These are phyloP conservation scores for Zaprionus obscuricornis DNA, from an alignment of 2,888 invertebrate genomes.

Conservation along the genomic window DNA sequence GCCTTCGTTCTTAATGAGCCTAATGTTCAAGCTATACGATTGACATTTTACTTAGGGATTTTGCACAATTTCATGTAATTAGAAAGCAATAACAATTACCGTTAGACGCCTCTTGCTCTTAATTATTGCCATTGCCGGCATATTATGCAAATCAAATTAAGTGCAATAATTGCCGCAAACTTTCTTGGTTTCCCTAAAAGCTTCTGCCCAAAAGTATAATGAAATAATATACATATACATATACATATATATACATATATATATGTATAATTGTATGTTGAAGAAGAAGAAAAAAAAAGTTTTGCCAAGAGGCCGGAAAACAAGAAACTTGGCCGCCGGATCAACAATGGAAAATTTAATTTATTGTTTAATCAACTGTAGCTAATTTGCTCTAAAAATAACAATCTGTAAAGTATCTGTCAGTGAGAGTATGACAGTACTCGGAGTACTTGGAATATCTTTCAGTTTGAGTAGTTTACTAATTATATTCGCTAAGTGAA, in stretches of 20 bases:
- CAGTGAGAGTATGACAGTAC: slow-evolving; percentile 12
- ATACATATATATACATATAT: neutral
- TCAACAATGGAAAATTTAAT: slow-evolving; percentile 54
- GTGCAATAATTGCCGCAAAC: slow-evolving; percentile 44
- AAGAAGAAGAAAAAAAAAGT: slow-evolving; percentile 1
- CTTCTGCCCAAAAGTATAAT: neutral
- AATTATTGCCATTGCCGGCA: slow-evolving; percentile 48
- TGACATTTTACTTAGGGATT: slow-evolving; percentile 75
- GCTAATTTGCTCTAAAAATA: slow-evolving; percentile 51
- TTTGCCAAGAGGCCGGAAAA: slow-evolving; percentile 5
- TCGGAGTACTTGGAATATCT: too few relatives aligned
- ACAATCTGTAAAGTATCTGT: slow-evolving; percentile 22
- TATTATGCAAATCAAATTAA: slow-evolving; percentile 52
- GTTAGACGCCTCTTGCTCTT: slow-evolving; percentile 27
- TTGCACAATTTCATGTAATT: slow-evolving; percentile 67
- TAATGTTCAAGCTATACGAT: slow-evolving; percentile 64
- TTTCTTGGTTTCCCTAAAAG: slow-evolving; percentile 35
- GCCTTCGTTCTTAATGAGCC: slow-evolving; percentile 56
- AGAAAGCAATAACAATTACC: slow-evolving; percentile 78
- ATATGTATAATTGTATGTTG: too few relatives aligned
- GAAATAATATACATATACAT: too few relatives aligned
- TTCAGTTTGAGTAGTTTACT: slow-evolving; percentile 17
- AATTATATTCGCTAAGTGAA: slow-evolving; percentile 9
- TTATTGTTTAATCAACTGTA: slow-evolving; percentile 52
- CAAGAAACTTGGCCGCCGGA: slow-evolving; percentile 32